phyloP scores from a whole-genome alignment of 2,113 vertebrate species.

The Ondatra zibethicus region DNA sequence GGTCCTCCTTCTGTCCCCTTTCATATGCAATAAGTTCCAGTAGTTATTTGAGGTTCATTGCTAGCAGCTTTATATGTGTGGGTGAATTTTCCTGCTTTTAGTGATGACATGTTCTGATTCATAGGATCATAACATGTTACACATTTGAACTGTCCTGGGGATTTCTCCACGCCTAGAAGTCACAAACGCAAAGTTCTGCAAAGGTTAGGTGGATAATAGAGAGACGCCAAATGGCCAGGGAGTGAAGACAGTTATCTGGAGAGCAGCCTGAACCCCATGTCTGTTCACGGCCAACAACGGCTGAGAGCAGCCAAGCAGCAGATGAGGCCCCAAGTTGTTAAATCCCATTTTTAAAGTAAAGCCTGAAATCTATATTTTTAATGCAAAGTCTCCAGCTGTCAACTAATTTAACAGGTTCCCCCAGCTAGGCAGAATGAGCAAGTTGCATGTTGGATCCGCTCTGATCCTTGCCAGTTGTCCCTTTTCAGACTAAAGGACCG shows the following conservation, averaged over 20 bases:
- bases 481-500: neutral
- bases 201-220: neutral
- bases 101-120: neutral
- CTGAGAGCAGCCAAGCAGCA: neutral
- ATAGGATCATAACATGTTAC: neutral
- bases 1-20: neutral
- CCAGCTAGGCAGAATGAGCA: neutral
- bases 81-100: neutral
- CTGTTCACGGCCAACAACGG: neutral
- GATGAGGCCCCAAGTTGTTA: neutral
- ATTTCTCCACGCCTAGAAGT: neutral
- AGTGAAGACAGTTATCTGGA: neutral
- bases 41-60: neutral
- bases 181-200: neutral
- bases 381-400: neutral
- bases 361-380: neutral
- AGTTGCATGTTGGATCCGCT: neutral
- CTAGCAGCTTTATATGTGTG: neutral
- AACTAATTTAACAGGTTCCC: neutral
- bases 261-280: fast-evolving
- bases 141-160: neutral
- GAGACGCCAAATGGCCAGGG: neutral
- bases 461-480: neutral
- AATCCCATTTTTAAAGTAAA: neutral
- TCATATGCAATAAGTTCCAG: neutral